Percentiles rank a stretch among this genome's conserved stretches.
phyloP scores from a whole-genome alignment of 2,113 vertebrate species.

The Leucoraja erinaceus region DNA sequence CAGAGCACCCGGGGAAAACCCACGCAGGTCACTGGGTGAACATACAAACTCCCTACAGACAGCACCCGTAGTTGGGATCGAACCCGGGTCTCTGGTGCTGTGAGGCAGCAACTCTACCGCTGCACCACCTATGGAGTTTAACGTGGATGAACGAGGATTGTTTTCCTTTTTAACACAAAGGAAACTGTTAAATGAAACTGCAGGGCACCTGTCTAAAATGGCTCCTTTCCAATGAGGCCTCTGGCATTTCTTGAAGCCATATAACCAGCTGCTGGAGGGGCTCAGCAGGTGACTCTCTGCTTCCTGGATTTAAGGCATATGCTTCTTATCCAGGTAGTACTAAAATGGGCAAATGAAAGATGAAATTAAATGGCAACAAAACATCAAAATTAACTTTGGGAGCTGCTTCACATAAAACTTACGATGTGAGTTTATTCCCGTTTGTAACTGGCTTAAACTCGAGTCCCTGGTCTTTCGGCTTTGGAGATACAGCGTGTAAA shows the following conservation, averaged over 20 bases:
- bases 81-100: no score
- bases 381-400: background rate
- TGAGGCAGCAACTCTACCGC: background rate
- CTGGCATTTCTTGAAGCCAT: background rate
- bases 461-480: background rate
- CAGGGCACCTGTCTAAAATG: background rate
- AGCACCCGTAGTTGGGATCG: no score
- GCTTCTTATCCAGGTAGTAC: background rate
- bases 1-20: no score
- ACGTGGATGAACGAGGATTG: background rate
- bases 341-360: background rate
- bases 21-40: no score
- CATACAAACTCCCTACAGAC: no score
- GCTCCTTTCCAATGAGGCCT: background rate
- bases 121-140: background rate
- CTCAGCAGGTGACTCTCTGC: no score
- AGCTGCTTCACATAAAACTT: background rate
- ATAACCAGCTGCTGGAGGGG: no score
- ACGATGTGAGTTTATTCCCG: background rate
- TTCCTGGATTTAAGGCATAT: background rate
- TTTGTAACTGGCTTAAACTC: background rate
- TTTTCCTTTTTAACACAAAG: background rate
- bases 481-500: no score
- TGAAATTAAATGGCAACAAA: background rate
- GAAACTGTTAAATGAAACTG: background rate